Evolutionary conservation across 2,113 vertebrate genomes (phyloP).

Genomic region (Dromiciops gliroides): DNA sequence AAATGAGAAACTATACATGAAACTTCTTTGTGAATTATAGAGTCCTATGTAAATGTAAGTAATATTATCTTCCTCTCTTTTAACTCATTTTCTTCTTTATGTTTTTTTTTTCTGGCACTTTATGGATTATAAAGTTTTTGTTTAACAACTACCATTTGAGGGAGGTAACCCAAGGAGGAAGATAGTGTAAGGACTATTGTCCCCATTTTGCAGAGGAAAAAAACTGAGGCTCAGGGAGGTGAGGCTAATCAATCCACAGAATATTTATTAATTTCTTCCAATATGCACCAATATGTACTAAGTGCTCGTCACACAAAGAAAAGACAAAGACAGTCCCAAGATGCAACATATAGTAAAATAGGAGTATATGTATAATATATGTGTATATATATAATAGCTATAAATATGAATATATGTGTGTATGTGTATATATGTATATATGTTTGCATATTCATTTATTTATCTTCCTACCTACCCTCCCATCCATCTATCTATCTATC

Average conservation of each 20-base stretch:
- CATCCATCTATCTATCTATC: no score
- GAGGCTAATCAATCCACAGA: not conserved
- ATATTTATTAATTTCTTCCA: not conserved
- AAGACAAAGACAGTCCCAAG: not conserved
- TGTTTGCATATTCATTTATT: no score
- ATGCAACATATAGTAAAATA: not conserved
- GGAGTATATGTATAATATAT: not conserved
- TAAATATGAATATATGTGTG: no score
- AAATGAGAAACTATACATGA: not conserved
- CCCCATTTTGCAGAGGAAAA: not conserved
- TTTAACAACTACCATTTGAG: no score
- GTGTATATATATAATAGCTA: no score
- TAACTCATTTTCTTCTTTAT: not conserved
- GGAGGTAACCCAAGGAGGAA: no score
- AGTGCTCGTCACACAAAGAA: not conserved
- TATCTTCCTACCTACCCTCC: no score
- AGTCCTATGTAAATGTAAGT: not conserved
- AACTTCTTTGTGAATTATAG: not conserved
- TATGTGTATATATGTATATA: no score
- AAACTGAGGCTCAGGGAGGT: not conserved
- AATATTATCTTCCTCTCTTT: not conserved
- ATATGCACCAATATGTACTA: not conserved
- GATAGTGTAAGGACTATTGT: not conserved
- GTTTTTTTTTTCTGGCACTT: no score
- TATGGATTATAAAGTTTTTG: no score